Conservation (phyloP, 2,888 invertebrate species). For the Ashinkailepas kermadecensis region DNA sequence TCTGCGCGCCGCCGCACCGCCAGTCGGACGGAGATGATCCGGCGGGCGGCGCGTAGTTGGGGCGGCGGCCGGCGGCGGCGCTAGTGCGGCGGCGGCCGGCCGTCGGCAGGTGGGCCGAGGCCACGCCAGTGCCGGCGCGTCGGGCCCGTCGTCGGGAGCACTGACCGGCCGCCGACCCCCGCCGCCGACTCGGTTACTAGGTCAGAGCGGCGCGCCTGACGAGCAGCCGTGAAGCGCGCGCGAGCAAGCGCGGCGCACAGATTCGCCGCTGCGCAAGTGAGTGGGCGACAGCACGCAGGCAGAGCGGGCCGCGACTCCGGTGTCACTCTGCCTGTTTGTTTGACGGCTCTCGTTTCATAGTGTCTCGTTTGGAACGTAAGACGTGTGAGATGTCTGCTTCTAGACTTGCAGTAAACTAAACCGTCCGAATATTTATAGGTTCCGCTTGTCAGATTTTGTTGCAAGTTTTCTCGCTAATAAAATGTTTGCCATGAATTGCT, state of each 20-base stretch:
- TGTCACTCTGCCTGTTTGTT: too few species aligned
- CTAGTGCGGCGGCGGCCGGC: neutral
- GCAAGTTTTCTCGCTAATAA: too few species aligned
- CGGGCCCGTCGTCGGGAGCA: conserved; percentile 6
- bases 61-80: neutral
- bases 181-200: conserved; percentile 9
- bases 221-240: too few species aligned
- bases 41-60: neutral
- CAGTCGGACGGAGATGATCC: neutral
- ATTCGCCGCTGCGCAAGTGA: neutral
- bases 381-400: too few species aligned
- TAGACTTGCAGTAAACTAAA: too few species aligned
- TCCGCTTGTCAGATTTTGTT: too few species aligned
- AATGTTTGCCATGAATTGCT: too few species aligned
- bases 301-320: neutral
- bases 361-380: too few species aligned
- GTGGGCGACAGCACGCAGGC: neutral
- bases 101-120: neutral
- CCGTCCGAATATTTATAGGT: too few species aligned
- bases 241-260: too few species aligned
- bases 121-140: conserved; percentile 8
- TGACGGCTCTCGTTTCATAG: too few species aligned
- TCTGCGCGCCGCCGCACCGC: neutral
- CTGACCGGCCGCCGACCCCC: conserved; percentile 5
- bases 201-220: neutral